Evolutionary conservation across 2,113 vertebrate species (phyloP).

Genomic region (Butorides virescens): DNA sequence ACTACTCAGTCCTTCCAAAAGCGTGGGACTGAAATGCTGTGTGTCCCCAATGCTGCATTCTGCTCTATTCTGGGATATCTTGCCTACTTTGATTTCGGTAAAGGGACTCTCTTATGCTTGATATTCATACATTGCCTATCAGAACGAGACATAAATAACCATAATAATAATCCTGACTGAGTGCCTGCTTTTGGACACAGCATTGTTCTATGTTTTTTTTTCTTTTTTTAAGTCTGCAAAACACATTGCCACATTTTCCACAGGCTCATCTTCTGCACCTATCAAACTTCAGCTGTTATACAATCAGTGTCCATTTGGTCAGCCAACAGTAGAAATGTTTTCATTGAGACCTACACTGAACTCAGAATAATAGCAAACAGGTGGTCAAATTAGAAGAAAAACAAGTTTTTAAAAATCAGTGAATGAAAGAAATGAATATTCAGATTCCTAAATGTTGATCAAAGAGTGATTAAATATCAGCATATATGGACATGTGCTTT

Average conservation of each 20-base stretch:
- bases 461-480: neutral
- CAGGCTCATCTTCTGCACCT: conserved; percentile 39
- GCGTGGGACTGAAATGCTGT: neutral
- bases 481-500: neutral
- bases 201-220: neutral
- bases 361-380: conserved; percentile 49
- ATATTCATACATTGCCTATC: neutral
- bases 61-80: neutral
- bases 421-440: neutral
- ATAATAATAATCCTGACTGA: neutral
- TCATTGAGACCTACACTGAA: conserved; percentile 37
- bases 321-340: conserved; percentile 64
- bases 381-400: conserved; percentile 39
- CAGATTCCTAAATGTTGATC: neutral
- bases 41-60: neutral
- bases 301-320: conserved; percentile 47
- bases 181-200: neutral
- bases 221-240: neutral
- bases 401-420: neutral
- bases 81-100: neutral
- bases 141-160: neutral
- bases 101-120: neutral
- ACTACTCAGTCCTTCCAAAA: neutral
- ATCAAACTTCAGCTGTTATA: conserved; percentile 49
- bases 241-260: conserved; percentile 41